Conservation (phyloP, 2,888 invertebrate species). For the Chaetogeoica ovagalla region DNA sequence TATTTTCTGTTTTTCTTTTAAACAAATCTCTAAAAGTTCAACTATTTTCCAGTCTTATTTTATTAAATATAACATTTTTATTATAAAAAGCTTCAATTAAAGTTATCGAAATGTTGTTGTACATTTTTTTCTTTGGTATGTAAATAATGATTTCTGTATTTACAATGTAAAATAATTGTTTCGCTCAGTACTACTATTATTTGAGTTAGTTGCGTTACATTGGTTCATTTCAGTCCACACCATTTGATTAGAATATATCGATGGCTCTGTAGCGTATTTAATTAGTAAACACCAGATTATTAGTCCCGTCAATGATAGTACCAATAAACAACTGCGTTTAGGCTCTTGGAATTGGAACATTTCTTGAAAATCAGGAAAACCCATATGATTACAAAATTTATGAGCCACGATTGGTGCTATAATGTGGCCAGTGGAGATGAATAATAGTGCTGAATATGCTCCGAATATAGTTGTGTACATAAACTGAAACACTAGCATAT, state of each 20-base stretch:
- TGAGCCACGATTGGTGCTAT: slow-evolving; percentile 86
- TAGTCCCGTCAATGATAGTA: slow-evolving; percentile 75
- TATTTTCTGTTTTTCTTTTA: neutral
- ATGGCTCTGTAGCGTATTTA: slow-evolving; percentile 75
- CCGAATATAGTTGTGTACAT: slow-evolving; percentile 91
- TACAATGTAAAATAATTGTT: slow-evolving; percentile 16
- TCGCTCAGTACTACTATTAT: slow-evolving; percentile 3
- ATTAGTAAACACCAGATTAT: slow-evolving; percentile 76
- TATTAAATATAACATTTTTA: slow-evolving; percentile 10
- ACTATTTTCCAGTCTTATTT: slow-evolving; percentile 33
- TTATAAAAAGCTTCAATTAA: neutral
- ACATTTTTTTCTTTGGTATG: slow-evolving; percentile 30
- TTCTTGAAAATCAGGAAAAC: slow-evolving; percentile 85
- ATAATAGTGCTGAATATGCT: slow-evolving; percentile 89
- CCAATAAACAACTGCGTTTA: slow-evolving; percentile 69
- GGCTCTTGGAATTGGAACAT: slow-evolving; percentile 66
- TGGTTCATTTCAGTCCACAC: slow-evolving; percentile 58
- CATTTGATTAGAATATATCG: slow-evolving; percentile 61
- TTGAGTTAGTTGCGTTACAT: slow-evolving; percentile 21
- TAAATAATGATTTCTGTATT: slow-evolving; percentile 47
- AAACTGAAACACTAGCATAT: slow-evolving; percentile 76
- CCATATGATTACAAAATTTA: slow-evolving; percentile 96
- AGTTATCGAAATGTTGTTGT: slow-evolving; percentile 20
- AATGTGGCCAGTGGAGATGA: slow-evolving; percentile 86
- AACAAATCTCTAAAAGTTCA: neutral